Conservation (phyloP, 2,888 invertebrate species). For the Diploptera punctata region DNA sequence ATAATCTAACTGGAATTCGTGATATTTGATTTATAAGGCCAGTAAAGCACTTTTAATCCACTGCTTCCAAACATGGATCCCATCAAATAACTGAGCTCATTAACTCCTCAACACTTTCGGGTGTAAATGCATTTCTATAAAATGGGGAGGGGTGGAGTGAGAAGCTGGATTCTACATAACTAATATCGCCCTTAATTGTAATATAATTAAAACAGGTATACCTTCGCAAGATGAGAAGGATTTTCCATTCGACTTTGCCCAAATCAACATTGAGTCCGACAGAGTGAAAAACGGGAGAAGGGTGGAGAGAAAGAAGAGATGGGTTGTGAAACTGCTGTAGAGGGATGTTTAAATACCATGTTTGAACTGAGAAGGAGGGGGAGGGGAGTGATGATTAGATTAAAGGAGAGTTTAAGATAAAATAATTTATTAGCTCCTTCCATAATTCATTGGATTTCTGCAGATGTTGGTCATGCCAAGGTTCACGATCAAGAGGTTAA, state of each 20-base stretch:
- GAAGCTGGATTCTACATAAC: constrained; percentile 23
- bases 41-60: constrained; percentile 15
- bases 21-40: constrained; percentile 23
- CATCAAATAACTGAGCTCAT: constrained; percentile 2
- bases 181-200: constrained; percentile 25
- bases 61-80: not conserved
- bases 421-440: constrained; percentile 23
- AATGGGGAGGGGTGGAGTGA: constrained; percentile 1
- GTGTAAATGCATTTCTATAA: constrained; percentile 10
- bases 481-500: not conserved
- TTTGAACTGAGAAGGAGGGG: constrained; percentile 17
- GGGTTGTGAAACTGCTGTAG: constrained; percentile 1
- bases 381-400: constrained; percentile 20
- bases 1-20: constrained; percentile 16
- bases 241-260: not conserved
- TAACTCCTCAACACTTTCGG: not conserved
- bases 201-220: constrained; percentile 27
- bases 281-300: not conserved
- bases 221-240: not conserved
- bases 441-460: constrained; percentile 21
- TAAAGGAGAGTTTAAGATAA: constrained; percentile 22
- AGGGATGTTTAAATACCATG: constrained; percentile 20
- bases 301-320: not conserved
- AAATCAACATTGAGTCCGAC: not conserved
- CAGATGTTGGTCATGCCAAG: no score